Percentiles rank a stretch among this genome's conserved stretches.
Conservation (phyloP, 1,140 invertebrate genomes). For the Anastrepha ludens region DNA sequence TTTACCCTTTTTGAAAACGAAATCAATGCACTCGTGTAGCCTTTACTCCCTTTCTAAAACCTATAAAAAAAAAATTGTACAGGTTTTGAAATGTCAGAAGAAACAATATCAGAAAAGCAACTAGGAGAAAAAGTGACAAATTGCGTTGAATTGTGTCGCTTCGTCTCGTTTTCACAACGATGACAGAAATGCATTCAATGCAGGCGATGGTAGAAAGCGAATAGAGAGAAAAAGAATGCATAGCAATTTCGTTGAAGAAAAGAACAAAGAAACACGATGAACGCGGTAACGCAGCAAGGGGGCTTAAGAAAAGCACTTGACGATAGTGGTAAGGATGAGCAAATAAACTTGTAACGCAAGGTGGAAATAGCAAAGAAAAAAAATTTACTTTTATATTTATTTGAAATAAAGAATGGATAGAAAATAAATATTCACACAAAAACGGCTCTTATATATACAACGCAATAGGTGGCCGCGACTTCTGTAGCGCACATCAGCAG, state of each 20-base stretch:
- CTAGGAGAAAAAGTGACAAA: not conserved
- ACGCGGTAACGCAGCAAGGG: slow-evolving; percentile 38
- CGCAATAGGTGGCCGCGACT: not conserved
- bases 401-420: not conserved
- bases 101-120: slow-evolving; percentile 23
- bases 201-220: not conserved
- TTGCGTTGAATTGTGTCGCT: not conserved
- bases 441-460: not conserved
- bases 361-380: not conserved
- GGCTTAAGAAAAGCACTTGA: slow-evolving; percentile 13
- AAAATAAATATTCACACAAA: slow-evolving; percentile 11
- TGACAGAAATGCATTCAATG: slow-evolving; percentile 25
- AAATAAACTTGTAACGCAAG: slow-evolving; percentile 26
- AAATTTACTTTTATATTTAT: not conserved
- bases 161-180: not conserved
- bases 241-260: slow-evolving; percentile 15
- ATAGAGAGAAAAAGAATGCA: slow-evolving; percentile 12
- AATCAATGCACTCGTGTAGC: not conserved
- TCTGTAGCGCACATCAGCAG: not conserved
- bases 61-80: too few species aligned
- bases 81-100: not conserved
- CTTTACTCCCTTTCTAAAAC: not conserved
- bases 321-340: slow-evolving; percentile 5
- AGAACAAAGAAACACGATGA: slow-evolving; percentile 40
- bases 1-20: not conserved